These are phyloP conservation scores for Agonum fuliginosum DNA, from an alignment of 2,888 invertebrate species.

Conservation along the genomic window DNA sequence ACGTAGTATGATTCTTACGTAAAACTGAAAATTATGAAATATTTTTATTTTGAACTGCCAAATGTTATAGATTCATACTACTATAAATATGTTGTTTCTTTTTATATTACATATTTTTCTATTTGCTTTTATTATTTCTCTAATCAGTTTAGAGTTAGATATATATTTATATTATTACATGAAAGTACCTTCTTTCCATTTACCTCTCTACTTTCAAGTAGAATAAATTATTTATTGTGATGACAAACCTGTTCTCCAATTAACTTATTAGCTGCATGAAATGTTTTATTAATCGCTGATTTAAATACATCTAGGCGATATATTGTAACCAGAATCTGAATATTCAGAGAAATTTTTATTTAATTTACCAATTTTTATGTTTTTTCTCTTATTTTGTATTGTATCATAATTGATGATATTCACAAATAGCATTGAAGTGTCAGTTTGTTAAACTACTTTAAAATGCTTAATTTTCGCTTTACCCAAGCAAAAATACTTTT, in stretches of 20 bases:
- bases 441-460: slow-evolving; percentile 33
- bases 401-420: slow-evolving; percentile 9
- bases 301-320: slow-evolving; percentile 12
- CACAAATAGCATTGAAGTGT: slow-evolving; percentile 20
- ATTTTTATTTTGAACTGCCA: slow-evolving; percentile 58
- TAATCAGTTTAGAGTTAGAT: slow-evolving; percentile 65
- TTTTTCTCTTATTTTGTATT: no score
- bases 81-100: slow-evolving; percentile 55
- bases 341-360: slow-evolving; percentile 12
- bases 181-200: slow-evolving; percentile 62
- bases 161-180: slow-evolving; percentile 63
- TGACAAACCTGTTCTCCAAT: slow-evolving; percentile 48
- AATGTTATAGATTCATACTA: slow-evolving; percentile 59
- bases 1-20: slow-evolving; percentile 58
- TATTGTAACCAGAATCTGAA: slow-evolving; percentile 32
- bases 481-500: slow-evolving; percentile 56
- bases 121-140: slow-evolving; percentile 66
- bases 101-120: slow-evolving; percentile 69
- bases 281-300: slow-evolving; percentile 27
- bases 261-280: slow-evolving; percentile 48
- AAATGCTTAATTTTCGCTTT: slow-evolving; percentile 22
- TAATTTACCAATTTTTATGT: slow-evolving; percentile 16
- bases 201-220: slow-evolving; percentile 63
- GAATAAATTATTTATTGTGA: slow-evolving; percentile 59
- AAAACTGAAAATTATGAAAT: slow-evolving; percentile 27